These are phyloP conservation scores for Nemotelus pantherinus DNA, from an alignment of 2,888 invertebrate species.

Conservation along the genomic window DNA sequence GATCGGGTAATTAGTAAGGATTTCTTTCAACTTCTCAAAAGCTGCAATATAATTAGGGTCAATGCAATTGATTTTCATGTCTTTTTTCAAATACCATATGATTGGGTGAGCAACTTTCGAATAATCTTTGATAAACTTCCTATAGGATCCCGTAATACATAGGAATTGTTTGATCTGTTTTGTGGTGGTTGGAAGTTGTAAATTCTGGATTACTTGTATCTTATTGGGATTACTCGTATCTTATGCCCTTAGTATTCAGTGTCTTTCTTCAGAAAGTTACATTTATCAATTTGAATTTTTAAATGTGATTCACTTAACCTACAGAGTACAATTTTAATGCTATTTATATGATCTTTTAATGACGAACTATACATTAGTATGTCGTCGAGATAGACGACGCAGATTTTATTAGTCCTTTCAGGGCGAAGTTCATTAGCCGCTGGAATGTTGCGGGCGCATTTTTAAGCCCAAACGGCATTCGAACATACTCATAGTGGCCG, in stretches of 20 bases:
- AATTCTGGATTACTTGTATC: conserved; percentile 1
- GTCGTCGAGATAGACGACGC: conserved; percentile 50
- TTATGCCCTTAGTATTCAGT: conserved; percentile 54
- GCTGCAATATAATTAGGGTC: conserved; percentile 21
- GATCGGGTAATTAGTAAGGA: conserved; percentile 42
- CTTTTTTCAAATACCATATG: neutral
- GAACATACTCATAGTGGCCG: too few species aligned
- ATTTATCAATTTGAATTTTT: conserved; percentile 47
- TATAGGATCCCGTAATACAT: neutral
- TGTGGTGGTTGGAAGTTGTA: neutral
- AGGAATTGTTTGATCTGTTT: neutral
- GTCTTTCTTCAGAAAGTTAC: conserved; percentile 17
- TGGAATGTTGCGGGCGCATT: neutral
- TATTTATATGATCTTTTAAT: conserved; percentile 48
- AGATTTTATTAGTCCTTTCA: conserved; percentile 32
- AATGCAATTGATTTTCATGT: neutral
- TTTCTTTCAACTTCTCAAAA: conserved; percentile 23
- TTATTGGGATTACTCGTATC: conserved; percentile 47
- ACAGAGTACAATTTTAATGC: conserved; percentile 45
- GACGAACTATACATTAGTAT: conserved; percentile 46
- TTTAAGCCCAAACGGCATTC: too few species aligned
- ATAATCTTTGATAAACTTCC: conserved; percentile 13
- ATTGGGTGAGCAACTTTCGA: conserved; percentile 32
- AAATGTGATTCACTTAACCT: conserved; percentile 44
- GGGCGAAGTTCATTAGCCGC: neutral